A percentile compares a stretch with the other conserved stretches of the same genome.
These are phyloP conservation scores for Pollenia labialis DNA, from an alignment of 2,888 invertebrate genomes.

Conservation along the genomic window DNA sequence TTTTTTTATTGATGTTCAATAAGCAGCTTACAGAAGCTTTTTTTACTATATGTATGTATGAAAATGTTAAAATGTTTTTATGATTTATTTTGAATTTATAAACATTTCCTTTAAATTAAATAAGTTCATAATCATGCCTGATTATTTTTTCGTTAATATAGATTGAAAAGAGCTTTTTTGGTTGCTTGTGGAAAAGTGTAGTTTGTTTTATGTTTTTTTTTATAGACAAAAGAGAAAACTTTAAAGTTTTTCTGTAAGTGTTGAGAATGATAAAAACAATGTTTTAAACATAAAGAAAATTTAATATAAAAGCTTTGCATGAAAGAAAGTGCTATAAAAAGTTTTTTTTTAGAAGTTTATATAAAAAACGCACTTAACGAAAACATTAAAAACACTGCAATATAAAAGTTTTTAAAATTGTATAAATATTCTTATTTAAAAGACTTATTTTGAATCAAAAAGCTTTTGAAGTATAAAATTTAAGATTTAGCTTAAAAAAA, in stretches of 20 bases:
- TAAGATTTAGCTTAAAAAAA: no score
- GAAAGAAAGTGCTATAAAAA: no score
- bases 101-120: background rate
- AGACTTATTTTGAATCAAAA: no score
- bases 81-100: constrained; percentile 22
- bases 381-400: no score
- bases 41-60: constrained; percentile 50
- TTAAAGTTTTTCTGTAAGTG: constrained; percentile 25
- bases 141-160: background rate
- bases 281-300: background rate
- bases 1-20: background rate
- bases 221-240: constrained; percentile 47
- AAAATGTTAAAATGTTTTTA: constrained; percentile 51
- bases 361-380: no score
- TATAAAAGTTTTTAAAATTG: no score
- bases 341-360: no score
- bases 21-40: constrained; percentile 3
- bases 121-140: constrained; percentile 54
- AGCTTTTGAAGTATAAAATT: background rate
- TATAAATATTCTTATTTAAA: no score
- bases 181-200: constrained; percentile 18
- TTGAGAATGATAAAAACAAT: background rate
- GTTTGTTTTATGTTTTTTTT: constrained; percentile 3
- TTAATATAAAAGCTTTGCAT: background rate
- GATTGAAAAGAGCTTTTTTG: constrained; percentile 66